phyloP scores from a whole-genome alignment of 2,888 invertebrate species.

The Pterostichus madidus region DNA sequence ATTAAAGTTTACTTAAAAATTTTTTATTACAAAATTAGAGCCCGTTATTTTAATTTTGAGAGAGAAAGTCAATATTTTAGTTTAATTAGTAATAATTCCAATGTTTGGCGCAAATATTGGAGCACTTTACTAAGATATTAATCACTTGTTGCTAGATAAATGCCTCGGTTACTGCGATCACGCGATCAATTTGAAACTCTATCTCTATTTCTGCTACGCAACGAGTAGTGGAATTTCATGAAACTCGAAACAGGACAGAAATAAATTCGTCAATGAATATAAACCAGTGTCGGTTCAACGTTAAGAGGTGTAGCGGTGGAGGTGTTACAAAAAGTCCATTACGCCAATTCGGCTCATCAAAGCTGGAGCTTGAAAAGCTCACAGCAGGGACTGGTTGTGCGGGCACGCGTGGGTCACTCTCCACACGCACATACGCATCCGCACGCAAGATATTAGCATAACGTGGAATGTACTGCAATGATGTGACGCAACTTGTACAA shows the following conservation, averaged over 20 bases:
- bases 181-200: background rate
- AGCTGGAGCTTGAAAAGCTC: conserved; percentile 27
- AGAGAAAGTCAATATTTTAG: background rate
- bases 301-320: background rate
- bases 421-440: too few relatives aligned
- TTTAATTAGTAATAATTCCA: background rate
- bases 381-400: background rate
- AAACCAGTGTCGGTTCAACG: conserved; percentile 17
- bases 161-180: background rate
- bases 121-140: background rate
- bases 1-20: too few relatives aligned
- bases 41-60: background rate
- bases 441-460: background rate
- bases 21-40: too few relatives aligned
- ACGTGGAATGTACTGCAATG: background rate
- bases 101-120: conserved; percentile 6
- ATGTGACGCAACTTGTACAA: background rate
- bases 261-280: conserved; percentile 30
- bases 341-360: conserved; percentile 44
- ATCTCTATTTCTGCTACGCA: too few relatives aligned
- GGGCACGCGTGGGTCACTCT: too few relatives aligned
- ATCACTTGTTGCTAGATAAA: conserved; percentile 7
- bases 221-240: background rate
- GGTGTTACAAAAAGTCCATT: conserved; percentile 42
- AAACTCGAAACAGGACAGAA: background rate